Percentiles rank a stretch among this genome's conserved stretches.
Conservation (phyloP, 2,888 invertebrate species). For the Acleris holmiana region DNA sequence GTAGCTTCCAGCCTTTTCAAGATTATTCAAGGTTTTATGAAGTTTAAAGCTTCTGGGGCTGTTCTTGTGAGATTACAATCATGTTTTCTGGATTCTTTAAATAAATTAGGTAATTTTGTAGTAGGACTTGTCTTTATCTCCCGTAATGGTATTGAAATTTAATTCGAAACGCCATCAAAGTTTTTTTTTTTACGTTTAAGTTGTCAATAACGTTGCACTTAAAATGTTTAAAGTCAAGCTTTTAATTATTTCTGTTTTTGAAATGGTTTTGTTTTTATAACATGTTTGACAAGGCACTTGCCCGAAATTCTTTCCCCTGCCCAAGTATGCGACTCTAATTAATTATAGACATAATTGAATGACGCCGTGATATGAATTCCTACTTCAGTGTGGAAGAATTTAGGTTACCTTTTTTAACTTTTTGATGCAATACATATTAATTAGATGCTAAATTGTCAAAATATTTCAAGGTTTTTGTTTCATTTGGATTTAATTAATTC, state of each 20-base stretch:
- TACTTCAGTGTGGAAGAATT: constrained; percentile 48
- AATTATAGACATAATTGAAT: constrained; percentile 41
- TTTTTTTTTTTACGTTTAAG: no score
- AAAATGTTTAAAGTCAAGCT: no score
- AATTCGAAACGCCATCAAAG: no score
- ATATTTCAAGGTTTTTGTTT: neutral
- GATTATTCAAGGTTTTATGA: neutral
- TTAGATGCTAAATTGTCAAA: neutral
- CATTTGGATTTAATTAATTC: neutral
- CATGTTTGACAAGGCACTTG: neutral
- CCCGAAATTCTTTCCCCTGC: constrained; percentile 30
- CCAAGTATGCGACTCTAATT: constrained; percentile 46
- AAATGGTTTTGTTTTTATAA: neutral
- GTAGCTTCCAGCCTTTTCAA: neutral
- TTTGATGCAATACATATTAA: neutral
- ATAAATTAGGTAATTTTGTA: no score
- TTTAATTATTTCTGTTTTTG: neutral
- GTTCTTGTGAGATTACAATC: no score
- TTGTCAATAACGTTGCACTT: no score
- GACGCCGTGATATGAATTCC: constrained; percentile 47
- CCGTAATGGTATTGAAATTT: no score
- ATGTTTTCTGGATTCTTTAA: no score
- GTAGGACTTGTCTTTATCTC: no score
- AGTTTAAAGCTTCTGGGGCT: neutral
- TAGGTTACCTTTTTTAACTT: constrained; percentile 41